These are phyloP conservation scores for Pocota personata DNA, from an alignment of 2,888 invertebrate species.

Conservation along the genomic window DNA sequence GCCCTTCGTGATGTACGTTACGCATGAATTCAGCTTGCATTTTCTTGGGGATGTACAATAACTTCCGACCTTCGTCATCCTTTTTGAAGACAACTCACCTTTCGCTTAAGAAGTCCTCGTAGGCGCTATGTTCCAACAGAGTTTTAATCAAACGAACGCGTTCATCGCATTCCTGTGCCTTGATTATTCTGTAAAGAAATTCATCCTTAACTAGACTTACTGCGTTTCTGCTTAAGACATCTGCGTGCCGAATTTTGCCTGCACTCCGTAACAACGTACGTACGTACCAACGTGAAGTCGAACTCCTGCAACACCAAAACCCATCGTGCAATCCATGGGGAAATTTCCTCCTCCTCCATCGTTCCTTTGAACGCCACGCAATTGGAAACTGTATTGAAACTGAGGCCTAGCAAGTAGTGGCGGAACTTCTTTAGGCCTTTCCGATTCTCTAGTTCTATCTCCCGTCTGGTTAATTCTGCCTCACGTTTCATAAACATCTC, in stretches of 20 bases:
- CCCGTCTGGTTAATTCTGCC: no score
- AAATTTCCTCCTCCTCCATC: slow-evolving; percentile 76
- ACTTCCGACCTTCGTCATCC: background rate
- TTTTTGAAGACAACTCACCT: background rate
- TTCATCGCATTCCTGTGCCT: background rate
- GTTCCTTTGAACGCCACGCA: slow-evolving; percentile 50
- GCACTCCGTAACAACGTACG: no score
- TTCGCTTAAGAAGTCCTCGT: background rate
- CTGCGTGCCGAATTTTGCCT: slow-evolving; percentile 61
- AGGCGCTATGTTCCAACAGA: background rate
- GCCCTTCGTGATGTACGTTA: background rate
- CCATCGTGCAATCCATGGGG: slow-evolving; percentile 74
- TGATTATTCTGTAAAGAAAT: background rate
- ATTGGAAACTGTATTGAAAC: slow-evolving; percentile 58
- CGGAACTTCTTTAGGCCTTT: slow-evolving; percentile 40
- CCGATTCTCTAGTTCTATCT: no score
- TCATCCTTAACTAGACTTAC: background rate
- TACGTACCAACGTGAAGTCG: slow-evolving; percentile 61
- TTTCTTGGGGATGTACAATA: background rate
- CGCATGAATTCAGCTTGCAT: background rate
- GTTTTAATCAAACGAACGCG: background rate
- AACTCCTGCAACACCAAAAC: slow-evolving; percentile 74
- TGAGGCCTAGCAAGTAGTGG: slow-evolving; percentile 35
- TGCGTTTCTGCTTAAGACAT: background rate
- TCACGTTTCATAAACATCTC: no score